Conservation (phyloP, 2,797 vertebrate species). For the Poeciliopsis presidionis region DNA sequence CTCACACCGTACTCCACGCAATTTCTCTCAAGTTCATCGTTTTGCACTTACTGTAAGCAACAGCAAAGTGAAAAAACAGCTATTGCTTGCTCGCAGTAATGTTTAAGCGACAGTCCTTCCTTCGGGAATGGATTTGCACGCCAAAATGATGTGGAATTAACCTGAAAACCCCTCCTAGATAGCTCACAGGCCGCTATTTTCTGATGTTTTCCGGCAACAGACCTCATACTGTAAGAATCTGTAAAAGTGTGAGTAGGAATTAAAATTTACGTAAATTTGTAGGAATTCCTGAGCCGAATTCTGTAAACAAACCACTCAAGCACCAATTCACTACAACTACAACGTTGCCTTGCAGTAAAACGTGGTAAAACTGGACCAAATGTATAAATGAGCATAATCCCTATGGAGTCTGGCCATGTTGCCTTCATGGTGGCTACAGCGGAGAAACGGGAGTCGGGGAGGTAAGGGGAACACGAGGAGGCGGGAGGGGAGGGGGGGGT, state of each 20-base stretch:
- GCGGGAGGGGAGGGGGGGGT: no score
- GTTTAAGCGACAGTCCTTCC: rapidly evolving
- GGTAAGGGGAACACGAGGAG: no score
- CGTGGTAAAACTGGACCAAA: rapidly evolving
- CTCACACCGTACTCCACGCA: background rate
- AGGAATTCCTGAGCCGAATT: constrained; percentile 16
- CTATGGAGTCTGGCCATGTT: constrained; percentile 27
- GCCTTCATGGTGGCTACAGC: background rate
- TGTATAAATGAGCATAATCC: background rate
- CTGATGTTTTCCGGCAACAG: background rate
- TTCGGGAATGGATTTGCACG: constrained; percentile 3
- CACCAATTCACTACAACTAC: rapidly evolving
- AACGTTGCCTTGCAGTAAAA: rapidly evolving
- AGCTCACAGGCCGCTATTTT: background rate
- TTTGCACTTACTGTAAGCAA: background rate
- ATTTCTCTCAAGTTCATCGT: background rate
- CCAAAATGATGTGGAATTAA: rapidly evolving
- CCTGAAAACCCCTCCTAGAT: rapidly evolving
- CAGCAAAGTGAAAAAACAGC: rapidly evolving
- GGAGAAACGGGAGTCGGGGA: background rate
- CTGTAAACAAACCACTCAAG: rapidly evolving
- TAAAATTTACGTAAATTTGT: background rate
- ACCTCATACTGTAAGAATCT: background rate
- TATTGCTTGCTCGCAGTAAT: rapidly evolving
- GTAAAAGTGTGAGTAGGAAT: constrained; percentile 46